Evolutionary conservation across 30 jellyfish, hydroid and myxozoan species (phyloP).

Genomic region (Aurelia coerulea): DNA sequence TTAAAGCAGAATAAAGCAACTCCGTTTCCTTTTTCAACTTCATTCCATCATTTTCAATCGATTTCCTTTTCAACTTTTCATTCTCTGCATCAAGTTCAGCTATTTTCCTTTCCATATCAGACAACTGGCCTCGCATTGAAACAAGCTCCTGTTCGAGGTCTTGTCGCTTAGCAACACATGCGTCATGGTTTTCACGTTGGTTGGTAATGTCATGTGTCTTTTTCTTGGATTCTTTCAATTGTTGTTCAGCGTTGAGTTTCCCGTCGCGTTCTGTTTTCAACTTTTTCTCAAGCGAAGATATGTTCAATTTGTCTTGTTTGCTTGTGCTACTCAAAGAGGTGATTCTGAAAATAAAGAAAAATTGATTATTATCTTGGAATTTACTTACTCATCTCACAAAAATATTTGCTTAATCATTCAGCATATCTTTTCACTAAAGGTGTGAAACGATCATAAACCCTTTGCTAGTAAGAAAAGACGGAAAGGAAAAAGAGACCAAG

Average conservation of each 20-base stretch:
- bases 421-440: no score
- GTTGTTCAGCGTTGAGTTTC: conserved; percentile 74
- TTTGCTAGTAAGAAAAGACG: no score
- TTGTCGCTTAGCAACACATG: conserved; percentile 89
- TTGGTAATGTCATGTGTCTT: conserved; percentile 68
- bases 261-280: conserved; percentile 87
- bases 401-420: no score
- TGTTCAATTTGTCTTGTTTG: conserved; percentile 84
- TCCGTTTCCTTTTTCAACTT: conserved; percentile 94
- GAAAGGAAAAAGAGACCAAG: no score
- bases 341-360: conserved; percentile 49
- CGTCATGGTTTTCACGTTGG: conserved; percentile 89
- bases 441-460: no score
- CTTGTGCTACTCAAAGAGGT: conserved; percentile 54
- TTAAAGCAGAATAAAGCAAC: conserved; percentile 87
- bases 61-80: conserved; percentile 72
- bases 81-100: conserved; percentile 79
- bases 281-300: conserved; percentile 85
- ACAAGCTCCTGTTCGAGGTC: conserved; percentile 89
- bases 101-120: conserved; percentile 61
- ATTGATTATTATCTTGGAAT: no score
- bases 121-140: conserved; percentile 63
- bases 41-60: conserved; percentile 80
- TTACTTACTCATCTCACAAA: no score
- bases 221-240: conserved; percentile 83